Base-by-base conservation (phyloP, 2,113 vertebrate species). In the Furnarius figulus region DNA sequence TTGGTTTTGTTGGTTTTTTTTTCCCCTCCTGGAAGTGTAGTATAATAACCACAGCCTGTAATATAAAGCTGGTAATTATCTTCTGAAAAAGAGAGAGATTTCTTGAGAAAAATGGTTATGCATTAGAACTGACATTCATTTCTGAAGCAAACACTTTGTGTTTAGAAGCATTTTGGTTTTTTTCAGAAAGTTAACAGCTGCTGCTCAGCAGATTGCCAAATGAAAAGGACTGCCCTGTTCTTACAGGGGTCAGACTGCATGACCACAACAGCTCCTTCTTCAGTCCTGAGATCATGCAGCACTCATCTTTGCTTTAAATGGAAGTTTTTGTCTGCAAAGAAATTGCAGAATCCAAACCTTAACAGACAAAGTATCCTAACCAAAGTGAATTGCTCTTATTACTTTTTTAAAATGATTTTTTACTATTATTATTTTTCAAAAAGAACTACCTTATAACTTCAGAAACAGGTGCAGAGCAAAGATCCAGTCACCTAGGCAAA, bases 151-250 rank as follows among this genome's bases (percentile, higher is more conserved):
- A 76, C n/a, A 66, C 46, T 78, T 89, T 65, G 58, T 47, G 21
- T 85, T 96, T 89, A 12, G 49, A 79, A 78, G 76, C 92, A 85
- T 89, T 94, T 79, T 84, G 63, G 37, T 93, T 79, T 74, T 44
- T 83, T 91, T 96, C 53, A 46, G 87, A 97, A 98, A 97, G 88
- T 70, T 89, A 97, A 89, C 93, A 97, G 95, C 90, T 97, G 96
- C 62, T 96, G 95, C 83, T 78, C 72, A 97, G 86, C 89, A 95
- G 92, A 94, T 87, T 95, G 71, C 73, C 96, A 96, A 92, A 95
- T 67, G 83, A 93, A 94, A 95, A 75, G 63, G 85, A 93, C 62
- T 67, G 78, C 77, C 73, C 91, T 67, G 37, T 61, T 94, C 89
- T 82, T 87, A 58, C 33, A 89, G 28, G 39, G 90, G 83, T 96